Base-by-base conservation (phyloP, 2,888 invertebrate genomes). In the Heliconius cydno region DNA sequence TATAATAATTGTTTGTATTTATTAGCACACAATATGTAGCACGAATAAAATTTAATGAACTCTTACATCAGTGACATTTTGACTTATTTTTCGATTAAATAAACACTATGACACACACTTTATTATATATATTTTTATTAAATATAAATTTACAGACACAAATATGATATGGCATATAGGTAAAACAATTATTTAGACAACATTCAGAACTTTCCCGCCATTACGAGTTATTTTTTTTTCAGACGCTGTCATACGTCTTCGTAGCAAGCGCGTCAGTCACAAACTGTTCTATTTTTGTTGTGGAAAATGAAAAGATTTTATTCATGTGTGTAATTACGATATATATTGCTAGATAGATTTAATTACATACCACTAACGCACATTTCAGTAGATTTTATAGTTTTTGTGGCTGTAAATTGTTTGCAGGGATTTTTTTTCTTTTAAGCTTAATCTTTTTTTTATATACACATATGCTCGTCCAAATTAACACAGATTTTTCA, bases 211-310 rank as follows among this genome's bases (percentile, higher is more conserved):
- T 90, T 88, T 88, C 88, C 86, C 90, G 90, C 88, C 88, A 87
- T 86, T 78, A 66, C 82, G 83, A 79, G 84, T 84, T 84, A 85
- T 86, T 86, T 87, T 77, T 70, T 85, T 84, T 82, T 85, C 79
- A 82, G 82, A 84, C 86, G 85, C 86, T 85, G 86, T 86, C 86
- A 84, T 85, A 87, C 92, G 91, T 91, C 91, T 84, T 84, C 84
- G 83, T 88, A 85, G 87, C 86, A 81, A 88, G 88, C 85, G 86
- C 84, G 89, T 86, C 88, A 87, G 87, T 87, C 88, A 87, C 89
- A 89, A 87, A 93, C 94, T 94, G 90, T 87, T 92, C 93, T 94
- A 94, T 93, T 93, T 93, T 88, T 86, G 88, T 87, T 85, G 84
- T 85, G 84, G 86, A 84, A 88, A 91, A 90, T 87, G 86, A 89